A percentile compares a stretch with the other conserved stretches of the same genome.
Evolutionary conservation across 2,888 invertebrate genomes (phyloP).

Genomic region (Papilio protenor): DNA sequence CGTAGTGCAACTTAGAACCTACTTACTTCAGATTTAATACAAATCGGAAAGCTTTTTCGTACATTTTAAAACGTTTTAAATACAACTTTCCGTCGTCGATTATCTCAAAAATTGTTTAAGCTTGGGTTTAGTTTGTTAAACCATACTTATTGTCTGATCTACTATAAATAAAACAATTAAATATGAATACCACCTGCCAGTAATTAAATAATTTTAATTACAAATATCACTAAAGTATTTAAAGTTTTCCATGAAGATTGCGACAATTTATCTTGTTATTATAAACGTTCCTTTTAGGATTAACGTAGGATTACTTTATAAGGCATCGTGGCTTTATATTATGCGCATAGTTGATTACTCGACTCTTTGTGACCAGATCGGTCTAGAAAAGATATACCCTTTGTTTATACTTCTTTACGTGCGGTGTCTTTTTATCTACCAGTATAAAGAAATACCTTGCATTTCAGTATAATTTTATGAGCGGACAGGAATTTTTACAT

Average conservation of each 20-base stretch:
- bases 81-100: background rate
- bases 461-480: background rate
- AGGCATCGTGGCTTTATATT: constrained; percentile 8
- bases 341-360: constrained; percentile 13
- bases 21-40: background rate
- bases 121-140: background rate
- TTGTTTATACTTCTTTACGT: constrained; percentile 4
- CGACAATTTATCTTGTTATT: constrained; percentile 16
- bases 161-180: background rate
- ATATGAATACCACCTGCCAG: background rate
- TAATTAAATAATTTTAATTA: constrained; percentile 5
- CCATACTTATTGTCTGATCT: background rate
- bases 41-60: background rate
- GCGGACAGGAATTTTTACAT: background rate
- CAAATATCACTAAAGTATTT: background rate
- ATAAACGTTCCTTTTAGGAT: constrained; percentile 24
- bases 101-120: background rate
- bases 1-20: background rate
- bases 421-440: constrained; percentile 3
- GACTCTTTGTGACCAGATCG: constrained; percentile 17
- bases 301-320: constrained; percentile 20
- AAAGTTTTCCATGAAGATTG: constrained; percentile 9
- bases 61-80: background rate
- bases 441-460: constrained; percentile 6
- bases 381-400: constrained; percentile 10